phyloP scores from a whole-genome alignment of 2,888 invertebrate species.

The Camptogramma bilineatum region DNA sequence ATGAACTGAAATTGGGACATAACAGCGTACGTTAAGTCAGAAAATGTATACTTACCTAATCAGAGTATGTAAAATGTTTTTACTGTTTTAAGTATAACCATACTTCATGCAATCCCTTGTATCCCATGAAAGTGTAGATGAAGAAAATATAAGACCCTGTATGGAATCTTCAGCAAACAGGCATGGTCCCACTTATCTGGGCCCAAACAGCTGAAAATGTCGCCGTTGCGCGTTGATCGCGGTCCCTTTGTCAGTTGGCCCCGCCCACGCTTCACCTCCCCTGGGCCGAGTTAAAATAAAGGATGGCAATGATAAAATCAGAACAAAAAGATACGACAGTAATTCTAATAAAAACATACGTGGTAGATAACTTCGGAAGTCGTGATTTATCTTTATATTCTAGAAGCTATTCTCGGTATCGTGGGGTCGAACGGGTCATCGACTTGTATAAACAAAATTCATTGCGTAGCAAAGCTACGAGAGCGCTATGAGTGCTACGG shows the following conservation, averaged over 20 bases:
- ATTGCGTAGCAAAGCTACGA: conserved; percentile 36
- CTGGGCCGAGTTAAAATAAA: conserved; percentile 41
- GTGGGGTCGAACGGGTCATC: conserved; percentile 21
- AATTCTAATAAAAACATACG: conserved; percentile 37
- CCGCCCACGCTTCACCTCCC: conserved; percentile 30
- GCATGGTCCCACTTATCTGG: conserved; percentile 31
- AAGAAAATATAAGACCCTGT: conserved; percentile 23
- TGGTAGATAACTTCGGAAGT: conserved; percentile 23
- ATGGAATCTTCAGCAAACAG: conserved; percentile 27
- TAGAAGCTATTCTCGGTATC: conserved; percentile 13
- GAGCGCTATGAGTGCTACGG: conserved; percentile 25
- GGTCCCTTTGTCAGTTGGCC: conserved; percentile 42
- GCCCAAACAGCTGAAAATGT: conserved; percentile 37
- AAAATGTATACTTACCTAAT: no score
- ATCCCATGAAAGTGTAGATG: conserved; percentile 23
- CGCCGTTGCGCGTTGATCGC: conserved; percentile 38
- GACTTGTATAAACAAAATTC: conserved; percentile 24
- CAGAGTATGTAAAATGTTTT: background rate
- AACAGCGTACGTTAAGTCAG: no score
- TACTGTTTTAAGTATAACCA: background rate
- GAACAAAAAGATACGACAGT: conserved; percentile 32
- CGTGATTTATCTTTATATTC: conserved; percentile 24
- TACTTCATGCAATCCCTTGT: conserved; percentile 1
- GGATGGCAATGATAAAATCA: conserved; percentile 41
- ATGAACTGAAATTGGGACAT: no score